Conservation (phyloP, 64 coral and sea anemone genomes). For the Montipora efflorescens region DNA sequence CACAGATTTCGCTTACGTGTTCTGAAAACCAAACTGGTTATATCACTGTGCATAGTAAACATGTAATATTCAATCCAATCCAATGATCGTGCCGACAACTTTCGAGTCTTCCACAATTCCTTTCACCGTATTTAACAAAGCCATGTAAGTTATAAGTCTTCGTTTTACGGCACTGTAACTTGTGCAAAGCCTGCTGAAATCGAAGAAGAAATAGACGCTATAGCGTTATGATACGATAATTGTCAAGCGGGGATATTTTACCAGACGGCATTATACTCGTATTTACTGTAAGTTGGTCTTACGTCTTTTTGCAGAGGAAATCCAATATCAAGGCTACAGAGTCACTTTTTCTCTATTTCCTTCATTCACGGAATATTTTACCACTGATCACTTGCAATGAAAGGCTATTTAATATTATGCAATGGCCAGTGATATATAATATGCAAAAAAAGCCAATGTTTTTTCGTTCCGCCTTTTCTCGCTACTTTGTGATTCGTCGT, state of each 20-base stretch:
- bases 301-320: neutral
- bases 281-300: too few species aligned
- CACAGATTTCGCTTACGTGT: neutral
- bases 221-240: neutral
- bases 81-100: neutral
- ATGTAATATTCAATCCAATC: neutral
- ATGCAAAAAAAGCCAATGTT: conserved; percentile 44
- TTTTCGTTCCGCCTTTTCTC: conserved; percentile 22
- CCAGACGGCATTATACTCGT: conserved; percentile 6
- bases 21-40: neutral
- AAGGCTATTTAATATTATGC: conserved; percentile 12
- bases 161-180: neutral
- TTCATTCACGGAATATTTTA: neutral
- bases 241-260: conserved; percentile 5
- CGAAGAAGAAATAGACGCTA: neutral
- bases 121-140: too few species aligned
- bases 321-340: neutral
- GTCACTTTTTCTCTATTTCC: neutral
- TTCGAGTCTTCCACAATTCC: neutral
- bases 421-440: conserved; percentile 19
- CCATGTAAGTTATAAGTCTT: neutral
- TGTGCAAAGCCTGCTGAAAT: neutral
- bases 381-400: neutral
- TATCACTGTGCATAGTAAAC: neutral
- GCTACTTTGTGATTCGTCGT: conserved; percentile 62